Percentiles rank a stretch among this genome's conserved stretches.
phyloP scores from a whole-genome alignment of 2,888 invertebrate species.

The Quadroppia sp. region DNA sequence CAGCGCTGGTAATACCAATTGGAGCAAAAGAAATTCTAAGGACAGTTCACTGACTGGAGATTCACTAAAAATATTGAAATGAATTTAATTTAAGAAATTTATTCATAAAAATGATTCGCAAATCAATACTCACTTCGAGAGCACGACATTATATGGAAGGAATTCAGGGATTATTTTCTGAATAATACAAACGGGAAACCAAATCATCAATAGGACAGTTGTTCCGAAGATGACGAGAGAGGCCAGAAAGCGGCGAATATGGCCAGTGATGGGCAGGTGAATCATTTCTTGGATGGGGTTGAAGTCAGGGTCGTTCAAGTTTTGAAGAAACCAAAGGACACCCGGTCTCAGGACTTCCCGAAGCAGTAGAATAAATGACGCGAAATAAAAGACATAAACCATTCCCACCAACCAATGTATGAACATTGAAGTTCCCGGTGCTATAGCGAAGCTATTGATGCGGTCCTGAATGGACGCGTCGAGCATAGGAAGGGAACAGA shows the following conservation, averaged over 20 bases:
- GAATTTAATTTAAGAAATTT: neutral
- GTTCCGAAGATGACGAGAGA: slow-evolving; percentile 95
- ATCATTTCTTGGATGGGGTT: slow-evolving; percentile 99
- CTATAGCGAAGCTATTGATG: slow-evolving; percentile 77
- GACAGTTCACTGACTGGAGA: slow-evolving; percentile 82
- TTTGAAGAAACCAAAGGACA: slow-evolving; percentile 94
- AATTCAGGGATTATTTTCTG: slow-evolving; percentile 76
- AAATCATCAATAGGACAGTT: slow-evolving; percentile 89
- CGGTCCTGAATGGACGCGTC: slow-evolving; percentile 74
- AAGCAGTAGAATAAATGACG: slow-evolving; percentile 85
- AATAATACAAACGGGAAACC: slow-evolving; percentile 85
- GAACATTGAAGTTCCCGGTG: slow-evolving; percentile 95
- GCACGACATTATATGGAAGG: slow-evolving; percentile 86
- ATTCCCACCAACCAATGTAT: slow-evolving; percentile 99
- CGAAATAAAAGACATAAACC: slow-evolving; percentile 98
- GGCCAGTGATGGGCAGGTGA: slow-evolving; percentile 84
- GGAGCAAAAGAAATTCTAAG: slow-evolving; percentile 80
- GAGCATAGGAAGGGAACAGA: slow-evolving; percentile 71
- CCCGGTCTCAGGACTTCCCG: slow-evolving; percentile 93
- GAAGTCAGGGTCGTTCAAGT: slow-evolving; percentile 97
- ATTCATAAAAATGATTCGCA: slow-evolving; percentile 8
- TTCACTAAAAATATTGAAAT: slow-evolving; percentile 58
- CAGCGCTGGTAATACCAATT: slow-evolving; percentile 91
- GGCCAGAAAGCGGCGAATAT: slow-evolving; percentile 81
- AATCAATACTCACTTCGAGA: slow-evolving; percentile 51